Percentiles rank a stretch among this genome's conserved stretches.
Evolutionary conservation across 2,113 vertebrate species (phyloP).

Genomic region (Alosa alosa): DNA sequence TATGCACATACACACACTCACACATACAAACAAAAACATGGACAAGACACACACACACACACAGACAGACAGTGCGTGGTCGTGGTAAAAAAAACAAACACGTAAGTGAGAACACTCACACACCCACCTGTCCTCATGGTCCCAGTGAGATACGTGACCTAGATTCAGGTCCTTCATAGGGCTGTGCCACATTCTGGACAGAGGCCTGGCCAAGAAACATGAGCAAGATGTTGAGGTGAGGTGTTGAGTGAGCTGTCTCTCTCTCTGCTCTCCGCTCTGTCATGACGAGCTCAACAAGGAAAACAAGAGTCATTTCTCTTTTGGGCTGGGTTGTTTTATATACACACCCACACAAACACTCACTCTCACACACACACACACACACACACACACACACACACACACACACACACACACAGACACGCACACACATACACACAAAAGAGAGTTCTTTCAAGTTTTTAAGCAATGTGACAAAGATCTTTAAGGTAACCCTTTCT

Average conservation of each 20-base stretch:
- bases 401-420: background rate
- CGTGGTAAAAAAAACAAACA: background rate
- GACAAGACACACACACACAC: background rate
- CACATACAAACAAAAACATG: background rate
- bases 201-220: background rate
- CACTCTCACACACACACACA: background rate
- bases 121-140: background rate
- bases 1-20: background rate
- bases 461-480: background rate
- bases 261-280: no score
- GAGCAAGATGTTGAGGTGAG: no score
- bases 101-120: background rate
- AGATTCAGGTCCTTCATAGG: background rate
- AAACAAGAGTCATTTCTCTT: no score
- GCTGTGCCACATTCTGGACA: background rate
- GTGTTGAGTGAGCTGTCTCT: no score
- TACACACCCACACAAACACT: no score
- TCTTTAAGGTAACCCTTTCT: background rate
- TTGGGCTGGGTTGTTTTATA: no score
- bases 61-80: background rate
- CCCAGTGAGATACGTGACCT: background rate
- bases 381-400: background rate
- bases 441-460: background rate
- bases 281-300: no score
- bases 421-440: background rate